A percentile compares a stretch with the other conserved stretches of the same genome.
Conservation (phyloP, 2,113 vertebrate species). For the Pollimyrus isidori region DNA sequence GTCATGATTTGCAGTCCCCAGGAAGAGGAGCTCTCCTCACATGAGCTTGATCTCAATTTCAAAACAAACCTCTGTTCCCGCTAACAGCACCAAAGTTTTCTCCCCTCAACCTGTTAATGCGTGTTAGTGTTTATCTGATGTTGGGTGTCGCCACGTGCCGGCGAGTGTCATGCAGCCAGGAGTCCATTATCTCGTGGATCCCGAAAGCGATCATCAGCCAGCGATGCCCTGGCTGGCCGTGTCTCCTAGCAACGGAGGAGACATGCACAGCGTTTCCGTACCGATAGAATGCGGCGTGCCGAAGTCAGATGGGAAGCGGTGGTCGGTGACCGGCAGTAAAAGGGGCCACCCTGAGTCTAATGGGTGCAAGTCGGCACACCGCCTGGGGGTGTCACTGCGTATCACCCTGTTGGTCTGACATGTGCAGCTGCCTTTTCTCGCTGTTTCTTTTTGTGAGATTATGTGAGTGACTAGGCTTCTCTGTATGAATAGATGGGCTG, state of each 20-base stretch:
- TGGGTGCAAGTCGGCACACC: background rate
- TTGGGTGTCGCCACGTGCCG: background rate
- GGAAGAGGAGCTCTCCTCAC: background rate
- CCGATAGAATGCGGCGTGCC: background rate
- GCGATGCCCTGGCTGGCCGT: background rate
- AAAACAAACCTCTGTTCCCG: background rate
- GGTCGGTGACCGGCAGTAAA: background rate
- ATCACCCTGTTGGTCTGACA: background rate
- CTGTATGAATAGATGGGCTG: background rate
- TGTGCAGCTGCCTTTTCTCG: background rate
- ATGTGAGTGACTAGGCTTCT: background rate
- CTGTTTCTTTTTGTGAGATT: background rate
- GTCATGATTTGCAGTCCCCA: background rate
- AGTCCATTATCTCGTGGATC: background rate
- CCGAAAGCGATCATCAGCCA: background rate
- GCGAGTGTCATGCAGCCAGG: background rate
- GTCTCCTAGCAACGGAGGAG: background rate
- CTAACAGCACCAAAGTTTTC: background rate
- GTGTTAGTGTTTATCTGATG: background rate
- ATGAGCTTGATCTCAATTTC: background rate
- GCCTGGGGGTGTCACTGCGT: background rate
- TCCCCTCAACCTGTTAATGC: background rate
- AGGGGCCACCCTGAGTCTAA: background rate
- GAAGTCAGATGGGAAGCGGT: background rate
- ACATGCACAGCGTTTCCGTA: background rate